Percentiles rank a stretch among this genome's conserved stretches.
Evolutionary conservation across 2,888 invertebrate genomes (phyloP).

Genomic region (Formica aserva): DNA sequence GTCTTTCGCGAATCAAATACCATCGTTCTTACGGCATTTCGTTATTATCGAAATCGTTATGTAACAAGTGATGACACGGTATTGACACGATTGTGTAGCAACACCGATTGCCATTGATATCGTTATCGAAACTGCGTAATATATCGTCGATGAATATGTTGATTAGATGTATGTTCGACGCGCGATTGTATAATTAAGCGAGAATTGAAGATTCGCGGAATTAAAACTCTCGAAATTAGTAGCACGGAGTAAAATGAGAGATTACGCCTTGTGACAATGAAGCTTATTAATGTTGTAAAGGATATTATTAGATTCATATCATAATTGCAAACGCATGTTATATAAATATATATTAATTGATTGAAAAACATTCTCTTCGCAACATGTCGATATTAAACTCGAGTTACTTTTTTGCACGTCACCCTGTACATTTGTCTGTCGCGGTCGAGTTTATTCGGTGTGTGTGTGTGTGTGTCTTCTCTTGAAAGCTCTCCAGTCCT

Average conservation of each 20-base stretch:
- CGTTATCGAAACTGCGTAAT: slow-evolving; percentile 11
- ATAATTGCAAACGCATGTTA: neutral
- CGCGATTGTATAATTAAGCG: neutral
- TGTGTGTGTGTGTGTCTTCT: neutral
- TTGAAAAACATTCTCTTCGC: neutral
- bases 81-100: neutral
- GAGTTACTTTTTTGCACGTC: neutral
- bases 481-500: neutral
- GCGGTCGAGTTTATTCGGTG: neutral
- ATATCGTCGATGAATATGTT: slow-evolving; percentile 1
- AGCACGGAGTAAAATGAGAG: neutral
- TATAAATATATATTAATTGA: neutral
- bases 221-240: neutral
- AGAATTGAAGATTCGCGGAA: neutral
- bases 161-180: slow-evolving; percentile 4
- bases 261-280: neutral
- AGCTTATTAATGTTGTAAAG: neutral
- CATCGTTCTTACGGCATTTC: neutral
- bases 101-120: neutral
- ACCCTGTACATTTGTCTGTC: neutral
- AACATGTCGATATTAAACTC: neutral
- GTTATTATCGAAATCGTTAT: slow-evolving; percentile 30
- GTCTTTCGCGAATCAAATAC: neutral
- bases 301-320: neutral
- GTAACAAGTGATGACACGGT: neutral